A percentile compares a stretch with the other conserved stretches of the same genome.
These are phyloP conservation scores for Grapholita molesta DNA, from an alignment of 1,140 invertebrate species.

Conservation along the genomic window DNA sequence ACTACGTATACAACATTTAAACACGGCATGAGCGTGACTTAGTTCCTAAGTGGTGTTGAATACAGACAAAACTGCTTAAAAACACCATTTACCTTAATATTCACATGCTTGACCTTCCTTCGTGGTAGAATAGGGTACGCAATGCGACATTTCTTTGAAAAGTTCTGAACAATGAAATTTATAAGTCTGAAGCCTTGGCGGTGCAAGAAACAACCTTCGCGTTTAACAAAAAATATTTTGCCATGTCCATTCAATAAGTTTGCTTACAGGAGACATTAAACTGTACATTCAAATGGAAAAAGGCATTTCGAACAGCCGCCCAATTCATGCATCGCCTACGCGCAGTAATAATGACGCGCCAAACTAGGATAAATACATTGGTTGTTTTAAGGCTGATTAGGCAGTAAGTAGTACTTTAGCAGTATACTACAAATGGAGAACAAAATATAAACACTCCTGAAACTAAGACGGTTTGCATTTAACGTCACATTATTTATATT, in stretches of 20 bases:
- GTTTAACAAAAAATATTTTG: background rate
- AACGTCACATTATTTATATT: background rate
- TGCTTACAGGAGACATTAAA: background rate
- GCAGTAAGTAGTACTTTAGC: background rate
- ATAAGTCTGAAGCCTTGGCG: background rate
- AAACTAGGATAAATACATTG: background rate
- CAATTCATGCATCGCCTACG: background rate
- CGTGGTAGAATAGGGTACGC: slow-evolving; percentile 5
- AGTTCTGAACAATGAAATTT: slow-evolving; percentile 9
- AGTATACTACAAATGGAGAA: background rate
- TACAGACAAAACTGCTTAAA: background rate
- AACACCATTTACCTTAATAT: background rate
- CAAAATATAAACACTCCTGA: background rate
- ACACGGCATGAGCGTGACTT: background rate
- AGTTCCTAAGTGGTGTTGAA: background rate
- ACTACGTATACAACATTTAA: background rate
- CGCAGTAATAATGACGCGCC: background rate
- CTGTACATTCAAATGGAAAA: background rate
- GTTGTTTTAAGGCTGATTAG: background rate
- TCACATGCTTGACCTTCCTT: background rate
- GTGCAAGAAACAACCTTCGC: background rate
- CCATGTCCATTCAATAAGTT: background rate
- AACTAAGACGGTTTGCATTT: background rate
- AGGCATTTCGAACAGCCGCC: background rate
- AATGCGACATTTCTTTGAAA: slow-evolving; percentile 17